These are phyloP conservation scores for Chlorops oryzae DNA, from an alignment of 1,140 invertebrate species.

Conservation along the genomic window DNA sequence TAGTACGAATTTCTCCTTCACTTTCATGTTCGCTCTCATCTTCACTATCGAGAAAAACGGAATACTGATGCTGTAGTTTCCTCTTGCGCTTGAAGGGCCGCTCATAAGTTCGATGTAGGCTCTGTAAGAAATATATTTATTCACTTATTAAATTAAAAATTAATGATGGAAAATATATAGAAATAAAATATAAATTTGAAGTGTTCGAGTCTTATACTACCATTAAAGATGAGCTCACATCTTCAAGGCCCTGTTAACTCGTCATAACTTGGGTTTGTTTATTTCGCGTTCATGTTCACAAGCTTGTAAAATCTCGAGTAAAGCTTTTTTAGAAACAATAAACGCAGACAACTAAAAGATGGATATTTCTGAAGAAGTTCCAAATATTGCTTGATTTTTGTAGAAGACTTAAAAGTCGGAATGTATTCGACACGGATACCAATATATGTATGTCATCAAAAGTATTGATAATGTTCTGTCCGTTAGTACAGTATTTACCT, in stretches of 20 bases:
- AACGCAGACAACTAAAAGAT: background rate
- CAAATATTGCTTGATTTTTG: background rate
- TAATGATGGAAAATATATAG: background rate
- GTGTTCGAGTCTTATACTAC: conserved; percentile 41
- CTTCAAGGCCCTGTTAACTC: conserved; percentile 44
- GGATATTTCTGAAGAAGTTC: background rate
- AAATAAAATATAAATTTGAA: background rate
- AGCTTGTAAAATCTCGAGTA: too few relatives aligned
- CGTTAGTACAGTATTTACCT: background rate
- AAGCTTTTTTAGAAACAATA: background rate
- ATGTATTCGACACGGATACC: background rate
- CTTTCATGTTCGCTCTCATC: conserved; percentile 19
- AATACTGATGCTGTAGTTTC: conserved; percentile 24
- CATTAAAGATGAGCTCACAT: conserved; percentile 34
- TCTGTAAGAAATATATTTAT: conserved; percentile 14
- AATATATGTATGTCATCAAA: background rate
- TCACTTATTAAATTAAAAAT: conserved; percentile 3
- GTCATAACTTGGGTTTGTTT: too few relatives aligned
- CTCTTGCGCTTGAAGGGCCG: conserved; percentile 30
- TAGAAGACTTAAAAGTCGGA: too few relatives aligned
- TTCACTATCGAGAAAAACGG: conserved; percentile 30
- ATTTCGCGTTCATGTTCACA: too few relatives aligned
- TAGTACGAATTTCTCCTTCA: conserved; percentile 3
- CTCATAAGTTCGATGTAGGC: conserved; percentile 31
- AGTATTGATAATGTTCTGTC: background rate